Percentiles rank a stretch among this genome's conserved stretches.
Conservation (phyloP, 1,140 invertebrate species). For the Wasmannia auropunctata region DNA sequence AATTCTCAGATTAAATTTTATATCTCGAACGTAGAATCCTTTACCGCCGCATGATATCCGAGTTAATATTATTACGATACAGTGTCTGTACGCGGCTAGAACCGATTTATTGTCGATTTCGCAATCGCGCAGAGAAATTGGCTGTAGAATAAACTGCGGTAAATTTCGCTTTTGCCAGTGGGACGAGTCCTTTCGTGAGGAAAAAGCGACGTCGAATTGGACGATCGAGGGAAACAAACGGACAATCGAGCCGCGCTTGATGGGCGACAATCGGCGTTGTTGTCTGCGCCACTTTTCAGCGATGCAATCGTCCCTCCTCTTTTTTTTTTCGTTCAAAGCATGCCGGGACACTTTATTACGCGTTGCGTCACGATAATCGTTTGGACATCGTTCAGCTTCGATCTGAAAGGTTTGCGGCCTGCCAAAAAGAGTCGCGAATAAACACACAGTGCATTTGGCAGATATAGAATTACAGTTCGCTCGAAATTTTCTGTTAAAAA, state of each 20-base stretch:
- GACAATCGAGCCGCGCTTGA: constrained; percentile 60
- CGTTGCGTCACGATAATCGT: constrained; percentile 37
- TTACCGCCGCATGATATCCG: background rate
- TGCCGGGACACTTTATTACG: constrained; percentile 29
- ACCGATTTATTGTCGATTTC: constrained; percentile 36
- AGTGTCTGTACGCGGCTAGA: background rate
- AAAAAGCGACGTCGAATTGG: constrained; percentile 57
- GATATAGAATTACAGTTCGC: background rate
- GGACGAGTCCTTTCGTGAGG: constrained; percentile 36
- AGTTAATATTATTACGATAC: constrained; percentile 9
- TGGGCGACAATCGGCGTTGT: constrained; percentile 63
- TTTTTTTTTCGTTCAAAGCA: constrained; percentile 43
- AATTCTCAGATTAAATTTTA: constrained; percentile 28
- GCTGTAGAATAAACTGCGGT: constrained; percentile 28
- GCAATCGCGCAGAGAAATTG: constrained; percentile 14
- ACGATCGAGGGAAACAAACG: constrained; percentile 62
- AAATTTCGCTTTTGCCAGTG: constrained; percentile 43
- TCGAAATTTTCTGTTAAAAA: background rate
- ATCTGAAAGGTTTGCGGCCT: background rate
- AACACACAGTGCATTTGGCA: background rate
- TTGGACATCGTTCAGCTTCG: constrained; percentile 11
- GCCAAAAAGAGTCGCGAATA: background rate
- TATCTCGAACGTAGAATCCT: background rate
- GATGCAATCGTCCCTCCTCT: constrained; percentile 36
- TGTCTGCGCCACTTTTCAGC: constrained; percentile 48